Conservation (phyloP, 2,113 vertebrate genomes). For the Hoplias malabaricus region DNA sequence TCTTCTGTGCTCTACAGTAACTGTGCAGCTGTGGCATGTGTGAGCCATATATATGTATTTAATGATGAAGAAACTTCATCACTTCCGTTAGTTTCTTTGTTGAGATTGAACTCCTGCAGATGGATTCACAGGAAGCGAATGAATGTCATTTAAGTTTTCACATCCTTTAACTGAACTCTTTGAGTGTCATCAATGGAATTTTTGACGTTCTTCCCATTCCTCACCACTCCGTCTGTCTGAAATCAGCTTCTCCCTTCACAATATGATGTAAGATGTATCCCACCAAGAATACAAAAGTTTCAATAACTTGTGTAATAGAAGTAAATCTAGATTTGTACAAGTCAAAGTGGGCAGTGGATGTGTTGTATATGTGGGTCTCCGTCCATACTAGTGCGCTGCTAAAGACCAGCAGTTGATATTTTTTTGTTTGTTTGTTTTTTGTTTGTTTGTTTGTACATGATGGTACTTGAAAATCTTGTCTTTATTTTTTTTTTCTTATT, state of each 20-base stretch:
- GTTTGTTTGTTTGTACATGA: slow-evolving; percentile 57
- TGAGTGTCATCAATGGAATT: background rate
- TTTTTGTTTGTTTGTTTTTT: background rate
- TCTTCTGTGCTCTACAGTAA: slow-evolving; percentile 26
- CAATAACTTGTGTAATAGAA: slow-evolving; percentile 48
- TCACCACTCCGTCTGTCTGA: background rate
- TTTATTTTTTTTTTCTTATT: slow-evolving; percentile 68
- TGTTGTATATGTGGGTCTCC: slow-evolving; percentile 71
- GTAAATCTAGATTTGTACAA: slow-evolving; percentile 63
- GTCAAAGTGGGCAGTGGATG: slow-evolving; percentile 72
- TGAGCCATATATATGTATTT: slow-evolving; percentile 2
- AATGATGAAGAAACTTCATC: background rate
- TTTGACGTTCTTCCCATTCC: background rate
- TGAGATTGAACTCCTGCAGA: background rate
- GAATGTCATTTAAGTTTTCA: background rate
- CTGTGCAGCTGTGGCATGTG: slow-evolving; percentile 26
- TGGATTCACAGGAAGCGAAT: background rate
- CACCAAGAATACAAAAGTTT: background rate
- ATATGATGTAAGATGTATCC: background rate
- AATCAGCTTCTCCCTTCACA: background rate
- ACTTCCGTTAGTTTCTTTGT: background rate
- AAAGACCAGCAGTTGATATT: slow-evolving; percentile 69
- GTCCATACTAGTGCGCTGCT: slow-evolving; percentile 61
- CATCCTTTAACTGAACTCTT: background rate
- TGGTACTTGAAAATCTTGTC: slow-evolving; percentile 64